Base-by-base conservation (phyloP, 1,140 invertebrate genomes). In the Metopolophium dirhodum region DNA sequence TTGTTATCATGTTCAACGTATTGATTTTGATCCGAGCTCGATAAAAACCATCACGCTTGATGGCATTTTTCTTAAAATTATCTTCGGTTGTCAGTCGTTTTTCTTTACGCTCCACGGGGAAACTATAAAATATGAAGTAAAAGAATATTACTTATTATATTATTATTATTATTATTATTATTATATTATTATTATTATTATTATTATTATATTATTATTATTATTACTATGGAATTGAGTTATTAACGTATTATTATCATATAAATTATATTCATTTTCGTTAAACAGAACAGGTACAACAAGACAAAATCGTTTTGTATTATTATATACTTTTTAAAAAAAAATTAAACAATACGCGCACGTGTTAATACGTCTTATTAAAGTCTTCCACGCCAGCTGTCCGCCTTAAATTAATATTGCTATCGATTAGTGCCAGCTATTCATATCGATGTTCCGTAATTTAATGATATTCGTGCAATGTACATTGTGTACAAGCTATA, bases 361-460 rank as follows among this genome's bases (percentile, higher is more conserved):
- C 26, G 85, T 86, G 14, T 37, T 83, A 22, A 37, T 83, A 83
- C 18, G 35, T 83, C 8, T 87, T 87, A 87, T 51, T 87, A n/a
- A 49, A 87, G 86, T 87, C 86, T 49, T 49, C 18, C 14, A 8
- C 30, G 26, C 47, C 86, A 49, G 45, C 86, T 87, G 86, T 51
- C 47, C 18, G 20, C 18, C 85, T 86, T 30, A 47, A 87, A 49
- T 41, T 41, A 41, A 45, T 51, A 87, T 87, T 26, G 14, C 41
- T 45, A 87, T 87, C 86, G 47, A 87, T 87, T 87, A 87, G 86
- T 87, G 86, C 86, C 86, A 87, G 26, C 47, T 49, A 87, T 49
- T 87, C 86, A 87, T 87, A 87, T 47, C 47, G 14, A 87, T 87
- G 18, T 87, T 49, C 1, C 9, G 47, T 49, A 87, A 49, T 87